Base-by-base conservation (phyloP, 2,888 invertebrate species). In the Pheosia gnoma region DNA sequence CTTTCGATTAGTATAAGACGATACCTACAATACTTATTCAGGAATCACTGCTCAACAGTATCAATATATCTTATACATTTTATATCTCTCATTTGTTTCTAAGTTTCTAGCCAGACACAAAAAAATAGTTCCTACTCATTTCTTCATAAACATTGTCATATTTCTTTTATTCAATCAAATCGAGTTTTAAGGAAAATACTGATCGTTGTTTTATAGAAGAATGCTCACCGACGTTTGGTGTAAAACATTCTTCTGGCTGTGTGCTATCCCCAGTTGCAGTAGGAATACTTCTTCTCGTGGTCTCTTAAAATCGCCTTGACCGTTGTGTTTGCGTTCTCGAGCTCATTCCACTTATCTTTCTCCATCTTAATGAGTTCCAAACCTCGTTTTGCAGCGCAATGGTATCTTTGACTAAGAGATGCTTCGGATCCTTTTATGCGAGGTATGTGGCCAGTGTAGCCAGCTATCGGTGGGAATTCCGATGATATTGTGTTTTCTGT, bases 371-470 rank as follows among this genome's bases (percentile, higher is more conserved):
- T 89, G 8, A 95, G 87, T 74, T 95, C 94, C 25, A 96, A 83
- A 9, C 96, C 96, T 45, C 94, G 94, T 83, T 94, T 95, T 4
- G 96, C 96, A 0, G 96, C 96, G 76, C 95, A 95, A 68, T 95
- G 95, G 81, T 96, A 96, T 66, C 96, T 86, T 79, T 95, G 95
- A 63, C 96, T 96, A n/a, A 96, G 89, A 0, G 96, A 95, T 0
- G 95, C 95, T 81, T 96, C 96, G 0, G 94, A 94, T 11, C 95
- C 95, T 78, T 94, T 95, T 59, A 96, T 95, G 56, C 95, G 93
- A 4, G 96, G 96, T 65, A 96, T 96, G 81, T 96, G 96, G 4
- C 96, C 96, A 0, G 96, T 96, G 84, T 96, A 96, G 8, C 96
- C 96, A 0, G 96, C 95, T 74, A 96, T 96, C 13, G 96, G 96